Evolutionary conservation across 2,888 invertebrate genomes (phyloP).

Genomic region (Vanessa cardui): DNA sequence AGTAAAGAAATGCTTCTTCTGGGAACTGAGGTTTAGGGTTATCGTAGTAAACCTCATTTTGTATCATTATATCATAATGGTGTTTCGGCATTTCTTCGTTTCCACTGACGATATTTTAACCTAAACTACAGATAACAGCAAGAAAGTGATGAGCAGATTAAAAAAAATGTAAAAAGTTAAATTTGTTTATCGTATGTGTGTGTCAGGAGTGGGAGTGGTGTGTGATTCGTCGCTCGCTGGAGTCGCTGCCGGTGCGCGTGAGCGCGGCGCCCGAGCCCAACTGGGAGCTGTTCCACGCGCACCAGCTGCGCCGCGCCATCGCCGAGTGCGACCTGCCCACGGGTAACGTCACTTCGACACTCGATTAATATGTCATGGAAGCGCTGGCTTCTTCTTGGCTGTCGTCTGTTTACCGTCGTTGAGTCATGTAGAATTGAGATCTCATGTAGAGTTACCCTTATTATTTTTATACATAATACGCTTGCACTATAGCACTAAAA

Average conservation of each 20-base stretch:
- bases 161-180: background rate
- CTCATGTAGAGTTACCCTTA: too few relatives aligned
- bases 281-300: constrained; percentile 76
- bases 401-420: too few relatives aligned
- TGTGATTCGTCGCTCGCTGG: constrained; percentile 66
- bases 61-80: too few relatives aligned
- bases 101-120: background rate
- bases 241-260: constrained; percentile 63
- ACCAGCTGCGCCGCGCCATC: constrained; percentile 69
- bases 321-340: constrained; percentile 68
- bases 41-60: too few relatives aligned
- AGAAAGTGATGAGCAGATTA: background rate
- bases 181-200: too few relatives aligned
- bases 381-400: too few relatives aligned
- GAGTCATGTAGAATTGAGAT: too few relatives aligned
- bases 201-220: constrained; percentile 73
- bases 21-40: too few relatives aligned
- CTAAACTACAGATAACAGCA: background rate
- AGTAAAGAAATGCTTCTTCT: too few relatives aligned
- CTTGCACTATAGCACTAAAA: too few relatives aligned
- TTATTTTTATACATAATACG: too few relatives aligned
- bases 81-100: too few relatives aligned
- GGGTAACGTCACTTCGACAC: constrained; percentile 45
- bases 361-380: background rate
- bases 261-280: constrained; percentile 60